Evolutionary conservation across 2,888 invertebrate species (phyloP), one percentile per base, ranked within the genome.

Genomic region (Heliothis peltigera): DNA sequence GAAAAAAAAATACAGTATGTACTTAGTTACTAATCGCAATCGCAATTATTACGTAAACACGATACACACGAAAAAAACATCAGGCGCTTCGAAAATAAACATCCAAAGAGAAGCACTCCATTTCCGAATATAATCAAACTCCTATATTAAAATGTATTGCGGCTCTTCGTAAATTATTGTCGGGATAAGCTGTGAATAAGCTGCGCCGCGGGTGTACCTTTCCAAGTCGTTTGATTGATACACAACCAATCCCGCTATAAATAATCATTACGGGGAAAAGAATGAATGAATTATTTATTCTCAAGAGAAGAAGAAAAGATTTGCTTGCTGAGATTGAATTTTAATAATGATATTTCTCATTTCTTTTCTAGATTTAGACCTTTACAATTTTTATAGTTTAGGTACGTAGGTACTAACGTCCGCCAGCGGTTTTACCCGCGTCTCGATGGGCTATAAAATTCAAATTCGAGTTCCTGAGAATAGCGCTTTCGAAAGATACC

Each of bases 101-200:
- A 1, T 1, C 5, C 7, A 15, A 4, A 2, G n/a, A 35, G 39
- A 35, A 60, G 35, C 48, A 12, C 10, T 17, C 17, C 19, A 43
- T 0, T 35, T 54, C 25, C 48, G 51, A 52, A 44, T 1, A 56
- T 58, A 73, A 55, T 49, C 18, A 43, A 56, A 54, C 17, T 4
- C 39, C 48, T 65, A 19, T 73, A 71, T 79, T 77, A 70, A 79
- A 73, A 80, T 77, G 22, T 51, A 81, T 79, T 67, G 77, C 64
- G 48, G 47, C 82, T 83, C 70, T 75, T 44, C 62, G 77, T 88
- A 84, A 90, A 81, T 88, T 80, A 86, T 85, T 74, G 84, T 70
- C 21, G 70, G 81, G 85, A 86, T 89, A 85, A 89, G 84, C 81
- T 69, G 54, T 54, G 67, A 71, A 63, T 79, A 71, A 81, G 73